Evolutionary conservation across 1,140 invertebrate species (phyloP), one percentile per base, ranked within the genome.

Genomic region (Acromyrmex echinatior): DNA sequence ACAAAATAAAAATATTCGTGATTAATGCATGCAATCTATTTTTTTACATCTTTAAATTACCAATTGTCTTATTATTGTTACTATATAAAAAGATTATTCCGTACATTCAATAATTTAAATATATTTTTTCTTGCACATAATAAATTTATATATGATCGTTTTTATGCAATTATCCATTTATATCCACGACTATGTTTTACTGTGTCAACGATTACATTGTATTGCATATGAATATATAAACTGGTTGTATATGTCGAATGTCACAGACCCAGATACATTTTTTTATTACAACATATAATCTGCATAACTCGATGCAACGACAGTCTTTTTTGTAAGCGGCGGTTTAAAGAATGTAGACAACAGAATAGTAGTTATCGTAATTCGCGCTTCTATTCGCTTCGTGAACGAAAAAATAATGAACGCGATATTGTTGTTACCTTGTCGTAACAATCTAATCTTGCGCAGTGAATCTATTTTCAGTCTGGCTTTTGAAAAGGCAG

Each of bases 1-100:
- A 12, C 53, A 65, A 89, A 71, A 56, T 84, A 88, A 87, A 70
- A 35, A 39, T 16, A 28, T 79, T 68, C 68, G 58, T 88, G 28
- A 87, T 21, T 39, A 39, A 39, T 62, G 1, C 1, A 1, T 6
- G 7, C 35, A 45, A 6, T 53, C 3, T 12, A 21, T 76, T 58
- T 58, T 9, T 21, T 76, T 39, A 21, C 14, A 16, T 76, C 14
- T 35, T 58, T 25, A 53, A 51, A 1, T 53, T 4, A 53, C n/a
- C 5, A 73, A 31, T 53, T 53, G 25, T 28, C 25, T 18, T 53
- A 71, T 18, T 53, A 71, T 18, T 71, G 2, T 28, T 18, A 28
- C 0, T 9, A 31, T n/a, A 31, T n/a, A n/a, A 10, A 51, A 51
- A n/a, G 2, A 53, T 53, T 73, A 16, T 73, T 53, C 16, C 7